Conservation (phyloP, 2,797 vertebrate species). For the Coluber constrictor region DNA sequence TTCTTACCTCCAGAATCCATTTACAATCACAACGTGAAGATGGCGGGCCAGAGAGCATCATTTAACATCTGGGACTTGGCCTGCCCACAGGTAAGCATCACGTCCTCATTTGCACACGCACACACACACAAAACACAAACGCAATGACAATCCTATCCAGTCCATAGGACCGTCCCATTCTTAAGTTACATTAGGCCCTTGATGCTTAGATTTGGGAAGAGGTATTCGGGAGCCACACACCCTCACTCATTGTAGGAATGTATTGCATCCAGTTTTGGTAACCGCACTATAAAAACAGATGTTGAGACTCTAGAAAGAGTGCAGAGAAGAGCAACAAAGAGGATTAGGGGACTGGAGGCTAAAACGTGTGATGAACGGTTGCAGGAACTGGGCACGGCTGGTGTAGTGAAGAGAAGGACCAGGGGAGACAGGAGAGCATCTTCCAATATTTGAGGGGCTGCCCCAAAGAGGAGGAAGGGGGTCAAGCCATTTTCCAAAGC, state of each 20-base stretch:
- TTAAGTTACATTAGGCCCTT: neutral
- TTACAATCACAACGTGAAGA: constrained; percentile 72
- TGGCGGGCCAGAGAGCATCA: constrained; percentile 70
- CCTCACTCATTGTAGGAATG: neutral
- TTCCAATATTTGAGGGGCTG: too few relatives aligned
- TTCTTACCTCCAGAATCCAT: constrained; percentile 71
- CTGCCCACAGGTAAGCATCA: constrained; percentile 68
- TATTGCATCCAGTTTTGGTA: neutral
- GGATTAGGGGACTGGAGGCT: too few relatives aligned
- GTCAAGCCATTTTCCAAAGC: too few relatives aligned
- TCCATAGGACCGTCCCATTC: neutral
- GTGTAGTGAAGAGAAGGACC: too few relatives aligned
- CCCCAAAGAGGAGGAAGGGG: too few relatives aligned
- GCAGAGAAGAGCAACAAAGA: too few relatives aligned
- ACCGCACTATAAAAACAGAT: neutral
- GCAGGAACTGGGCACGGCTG: too few relatives aligned
- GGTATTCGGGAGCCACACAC: neutral
- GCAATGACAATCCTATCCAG: neutral
- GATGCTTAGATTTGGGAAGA: neutral
- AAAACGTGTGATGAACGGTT: too few relatives aligned
- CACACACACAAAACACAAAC: neutral
- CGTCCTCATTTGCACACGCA: too few relatives aligned
- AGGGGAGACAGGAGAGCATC: too few relatives aligned
- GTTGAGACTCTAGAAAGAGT: too few relatives aligned
- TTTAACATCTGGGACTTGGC: constrained; percentile 81